Conservation (phyloP, 2,888 invertebrate genomes). For the Dioctria rufipes region DNA sequence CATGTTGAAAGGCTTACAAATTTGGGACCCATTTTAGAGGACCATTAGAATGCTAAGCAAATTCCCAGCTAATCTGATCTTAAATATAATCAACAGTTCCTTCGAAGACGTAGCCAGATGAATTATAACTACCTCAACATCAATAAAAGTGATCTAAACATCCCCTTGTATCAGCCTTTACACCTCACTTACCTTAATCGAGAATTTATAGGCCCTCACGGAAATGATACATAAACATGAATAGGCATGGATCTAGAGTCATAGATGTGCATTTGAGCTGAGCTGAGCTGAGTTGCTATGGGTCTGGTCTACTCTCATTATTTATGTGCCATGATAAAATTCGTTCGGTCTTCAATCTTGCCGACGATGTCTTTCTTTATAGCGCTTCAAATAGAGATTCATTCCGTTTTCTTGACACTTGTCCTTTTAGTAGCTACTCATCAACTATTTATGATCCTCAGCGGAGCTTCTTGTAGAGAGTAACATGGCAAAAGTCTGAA, state of each 20-base stretch:
- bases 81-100: slow-evolving; percentile 48
- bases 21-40: not conserved
- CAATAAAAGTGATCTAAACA: slow-evolving; percentile 51
- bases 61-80: slow-evolving; percentile 31
- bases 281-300: no score
- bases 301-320: slow-evolving; percentile 27
- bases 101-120: slow-evolving; percentile 17
- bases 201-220: slow-evolving; percentile 51
- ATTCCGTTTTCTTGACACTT: slow-evolving; percentile 52
- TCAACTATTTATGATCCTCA: slow-evolving; percentile 51
- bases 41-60: not conserved
- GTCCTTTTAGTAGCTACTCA: slow-evolving; percentile 52
- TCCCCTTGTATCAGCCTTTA: slow-evolving; percentile 48
- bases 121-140: slow-evolving; percentile 47
- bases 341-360: slow-evolving; percentile 49
- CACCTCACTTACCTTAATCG: slow-evolving; percentile 52
- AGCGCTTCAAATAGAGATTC: slow-evolving; percentile 51
- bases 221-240: slow-evolving; percentile 53
- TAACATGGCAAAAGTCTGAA: not conserved
- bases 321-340: slow-evolving; percentile 51
- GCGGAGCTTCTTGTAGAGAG: slow-evolving; percentile 43
- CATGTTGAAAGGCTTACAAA: not conserved
- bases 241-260: slow-evolving; percentile 43
- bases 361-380: slow-evolving; percentile 52
- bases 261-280: slow-evolving; percentile 25